These are phyloP conservation scores for Wiebesia pumilae DNA, from an alignment of 1,140 invertebrate species.

Conservation along the genomic window DNA sequence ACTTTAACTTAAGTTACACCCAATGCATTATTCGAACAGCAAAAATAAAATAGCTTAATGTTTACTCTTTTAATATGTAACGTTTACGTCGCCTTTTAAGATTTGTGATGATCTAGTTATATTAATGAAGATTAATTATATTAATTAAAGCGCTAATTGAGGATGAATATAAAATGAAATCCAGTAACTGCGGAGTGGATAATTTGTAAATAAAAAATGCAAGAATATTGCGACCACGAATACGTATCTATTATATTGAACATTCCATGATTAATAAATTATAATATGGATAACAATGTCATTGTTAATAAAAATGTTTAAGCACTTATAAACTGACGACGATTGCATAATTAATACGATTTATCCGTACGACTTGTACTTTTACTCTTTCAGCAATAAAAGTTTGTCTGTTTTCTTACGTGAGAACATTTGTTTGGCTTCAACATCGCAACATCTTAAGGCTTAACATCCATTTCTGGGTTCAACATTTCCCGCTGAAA, in stretches of 20 bases:
- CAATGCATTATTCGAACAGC: neutral
- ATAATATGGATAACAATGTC: constrained; percentile 30
- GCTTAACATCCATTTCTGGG: constrained; percentile 46
- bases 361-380: neutral
- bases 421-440: neutral
- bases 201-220: neutral
- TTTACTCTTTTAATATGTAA: neutral
- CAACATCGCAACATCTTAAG: constrained; percentile 20
- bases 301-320: constrained; percentile 37
- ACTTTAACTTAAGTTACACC: neutral
- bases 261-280: constrained; percentile 43
- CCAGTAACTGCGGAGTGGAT: neutral
- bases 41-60: neutral
- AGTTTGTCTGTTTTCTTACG: neutral
- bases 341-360: neutral
- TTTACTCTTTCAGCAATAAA: neutral
- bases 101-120: neutral
- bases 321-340: constrained; percentile 39
- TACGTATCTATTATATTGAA: constrained; percentile 47
- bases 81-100: neutral
- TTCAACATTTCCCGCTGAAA: constrained; percentile 51
- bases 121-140: too few species aligned
- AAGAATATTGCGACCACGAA: neutral
- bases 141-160: too few species aligned
- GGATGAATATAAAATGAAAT: neutral